phyloP scores from a whole-genome alignment of 2,113 vertebrate genomes.

The Gopherus evgoodei region DNA sequence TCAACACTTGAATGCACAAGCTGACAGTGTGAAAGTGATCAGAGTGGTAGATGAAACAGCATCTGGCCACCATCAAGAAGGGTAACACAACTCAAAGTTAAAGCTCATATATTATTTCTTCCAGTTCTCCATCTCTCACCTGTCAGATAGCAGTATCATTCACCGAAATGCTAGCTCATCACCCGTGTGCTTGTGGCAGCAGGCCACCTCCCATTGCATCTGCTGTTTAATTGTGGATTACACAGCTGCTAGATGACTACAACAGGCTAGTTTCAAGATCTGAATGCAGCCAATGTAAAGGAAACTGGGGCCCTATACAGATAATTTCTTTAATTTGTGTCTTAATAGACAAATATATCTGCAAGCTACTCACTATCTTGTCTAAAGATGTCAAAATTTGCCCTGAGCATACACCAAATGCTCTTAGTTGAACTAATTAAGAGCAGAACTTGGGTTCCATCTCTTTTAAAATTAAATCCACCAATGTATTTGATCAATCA shows the following conservation, averaged over 20 bases:
- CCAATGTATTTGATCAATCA: neutral
- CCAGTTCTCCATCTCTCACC: conserved; percentile 42
- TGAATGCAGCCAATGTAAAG: neutral
- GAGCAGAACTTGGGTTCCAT: neutral
- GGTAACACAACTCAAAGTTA: neutral
- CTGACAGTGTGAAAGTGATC: neutral
- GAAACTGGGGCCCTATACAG: neutral
- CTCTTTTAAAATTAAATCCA: neutral
- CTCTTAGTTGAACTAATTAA: neutral
- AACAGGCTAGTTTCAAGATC: neutral
- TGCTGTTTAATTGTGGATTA: neutral
- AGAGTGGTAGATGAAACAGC: neutral
- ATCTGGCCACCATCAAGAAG: neutral
- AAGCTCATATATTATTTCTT: conserved; percentile 75
- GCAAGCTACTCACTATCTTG: neutral
- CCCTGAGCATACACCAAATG: neutral
- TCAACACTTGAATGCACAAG: neutral
- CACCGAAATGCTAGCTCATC: conserved; percentile 43
- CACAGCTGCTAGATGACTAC: conserved; percentile 22
- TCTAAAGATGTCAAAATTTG: rapidly evolving
- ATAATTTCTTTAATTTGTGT: neutral
- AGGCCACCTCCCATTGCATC: conserved; percentile 23
- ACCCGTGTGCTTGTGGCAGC: neutral
- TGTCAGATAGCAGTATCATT: conserved; percentile 40
- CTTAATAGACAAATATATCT: neutral